phyloP scores from a whole-genome alignment of 1,140 invertebrate genomes.

The Hylaeus volcanicus region DNA sequence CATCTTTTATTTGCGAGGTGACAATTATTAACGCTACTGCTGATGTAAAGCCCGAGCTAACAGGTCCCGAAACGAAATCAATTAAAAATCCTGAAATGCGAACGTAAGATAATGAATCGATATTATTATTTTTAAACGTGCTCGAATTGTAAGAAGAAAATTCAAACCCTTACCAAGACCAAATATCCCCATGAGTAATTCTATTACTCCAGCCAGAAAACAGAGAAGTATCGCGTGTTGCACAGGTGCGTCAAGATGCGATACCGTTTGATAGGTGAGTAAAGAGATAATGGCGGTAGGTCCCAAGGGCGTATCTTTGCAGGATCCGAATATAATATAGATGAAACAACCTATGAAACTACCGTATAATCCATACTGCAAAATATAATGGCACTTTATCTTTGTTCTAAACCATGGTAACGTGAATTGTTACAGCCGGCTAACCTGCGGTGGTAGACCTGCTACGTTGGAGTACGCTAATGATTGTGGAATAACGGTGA shows the following conservation, averaged over 20 bases:
- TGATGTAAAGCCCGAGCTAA: slow-evolving; percentile 95
- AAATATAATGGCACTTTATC: slow-evolving; percentile 30
- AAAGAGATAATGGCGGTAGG: slow-evolving; percentile 92
- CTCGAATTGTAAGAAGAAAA: background rate
- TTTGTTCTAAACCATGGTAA: too few relatives aligned
- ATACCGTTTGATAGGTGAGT: slow-evolving; percentile 88
- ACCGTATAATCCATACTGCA: slow-evolving; percentile 93
- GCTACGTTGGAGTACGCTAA: slow-evolving; percentile 93
- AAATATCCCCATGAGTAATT: slow-evolving; percentile 92
- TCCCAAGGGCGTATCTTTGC: slow-evolving; percentile 93
- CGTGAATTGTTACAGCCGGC: slow-evolving; percentile 2
- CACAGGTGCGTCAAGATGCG: slow-evolving; percentile 82
- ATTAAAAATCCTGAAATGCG: slow-evolving; percentile 89
- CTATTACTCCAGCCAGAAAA: slow-evolving; percentile 89
- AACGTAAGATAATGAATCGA: background rate
- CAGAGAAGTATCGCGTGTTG: slow-evolving; percentile 90
- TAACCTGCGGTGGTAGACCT: slow-evolving; percentile 87
- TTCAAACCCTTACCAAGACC: slow-evolving; percentile 86
- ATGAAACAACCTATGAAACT: slow-evolving; percentile 95
- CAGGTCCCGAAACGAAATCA: slow-evolving; percentile 95
- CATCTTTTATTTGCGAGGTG: slow-evolving; percentile 92
- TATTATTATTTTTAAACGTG: background rate
- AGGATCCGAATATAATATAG: slow-evolving; percentile 94
- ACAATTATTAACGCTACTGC: slow-evolving; percentile 95
- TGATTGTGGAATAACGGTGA: slow-evolving; percentile 91